phyloP scores from a whole-genome alignment of 2,797 vertebrate species.

The Acanthis flammea region DNA sequence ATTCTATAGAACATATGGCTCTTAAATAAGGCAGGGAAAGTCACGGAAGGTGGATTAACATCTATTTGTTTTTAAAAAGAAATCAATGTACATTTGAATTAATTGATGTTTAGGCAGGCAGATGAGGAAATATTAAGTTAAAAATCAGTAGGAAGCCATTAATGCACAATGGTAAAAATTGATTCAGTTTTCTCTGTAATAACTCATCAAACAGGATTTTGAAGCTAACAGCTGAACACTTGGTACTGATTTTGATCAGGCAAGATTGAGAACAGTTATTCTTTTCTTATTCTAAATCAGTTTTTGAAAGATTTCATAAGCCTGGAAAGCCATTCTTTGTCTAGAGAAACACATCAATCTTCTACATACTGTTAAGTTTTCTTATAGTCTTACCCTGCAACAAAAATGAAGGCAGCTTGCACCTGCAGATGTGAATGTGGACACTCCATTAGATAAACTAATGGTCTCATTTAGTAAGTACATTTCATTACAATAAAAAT shows the following conservation, averaged over 20 bases:
- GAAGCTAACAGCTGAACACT: not conserved
- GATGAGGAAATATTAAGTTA: conserved; percentile 1
- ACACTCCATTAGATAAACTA: conserved; percentile 6
- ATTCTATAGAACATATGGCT: not conserved
- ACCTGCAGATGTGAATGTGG: not conserved
- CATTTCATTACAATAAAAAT: not conserved
- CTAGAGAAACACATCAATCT: not conserved
- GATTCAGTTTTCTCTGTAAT: not conserved
- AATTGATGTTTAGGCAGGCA: not conserved
- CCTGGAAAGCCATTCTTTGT: not conserved
- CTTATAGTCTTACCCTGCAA: not conserved
- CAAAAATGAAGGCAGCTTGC: not conserved
- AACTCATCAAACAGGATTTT: not conserved
- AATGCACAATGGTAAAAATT: not conserved
- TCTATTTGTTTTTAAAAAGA: not conserved
- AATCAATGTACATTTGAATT: not conserved
- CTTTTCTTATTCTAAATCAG: not conserved
- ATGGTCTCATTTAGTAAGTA: not conserved
- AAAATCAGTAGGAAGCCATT: not conserved
- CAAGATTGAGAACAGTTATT: not conserved
- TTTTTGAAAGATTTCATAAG: not conserved
- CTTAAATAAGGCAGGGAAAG: not conserved
- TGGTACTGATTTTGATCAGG: not conserved
- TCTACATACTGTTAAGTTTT: not conserved
- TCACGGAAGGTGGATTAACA: not conserved